Evolutionary conservation across 2,797 vertebrate species (phyloP), one percentile per base, ranked within the genome.

Genomic region (Rhabdomys pumilio): DNA sequence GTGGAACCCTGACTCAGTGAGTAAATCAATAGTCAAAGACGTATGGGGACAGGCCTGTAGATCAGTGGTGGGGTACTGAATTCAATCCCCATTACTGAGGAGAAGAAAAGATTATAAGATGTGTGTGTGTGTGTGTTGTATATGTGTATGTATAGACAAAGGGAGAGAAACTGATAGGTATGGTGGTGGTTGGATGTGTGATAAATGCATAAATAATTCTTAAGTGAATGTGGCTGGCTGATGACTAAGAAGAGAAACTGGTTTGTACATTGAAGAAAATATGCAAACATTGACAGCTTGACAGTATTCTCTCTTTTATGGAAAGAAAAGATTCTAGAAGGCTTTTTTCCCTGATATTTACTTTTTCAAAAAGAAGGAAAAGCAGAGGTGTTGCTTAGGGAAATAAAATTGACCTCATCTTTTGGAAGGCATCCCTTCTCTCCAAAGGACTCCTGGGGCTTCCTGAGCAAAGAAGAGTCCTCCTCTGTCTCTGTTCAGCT

Each of bases 301-400:
- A 81, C 55, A 90, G 29, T 81, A 31, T 53, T 81, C 55, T 50
- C 63, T 63, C 44, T 3, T 31, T 73, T 65, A 31, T 38, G 26
- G 7, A 20, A 85, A 96, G 24, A 67, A 24, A 94, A 88, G 14
- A 65, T 73, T 69, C 19, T 55, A 47, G 6, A 63, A 95, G 26
- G 44, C 22, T 69, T 81, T 84, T 94, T 9, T 41, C 89, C 93
- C 44, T 90, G 41, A 57, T 89, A 79, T 94, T 93, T 91, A 73
- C 55, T 81, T 89, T 92, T 80, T 14, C 9, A 50, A 75, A 91
- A 69, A 75, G 26, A 13, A 55, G 81, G 73, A 50, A 75, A 55
- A 63, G 41, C 38, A 92, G 76, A 93, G 53, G n/a, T 26, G 2
- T 61, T 38, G 9, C 22, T 83, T 65, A 12, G 73, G 69, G 61